phyloP scores from a whole-genome alignment of 2,797 vertebrate genomes.

The Gallirallus australis region DNA sequence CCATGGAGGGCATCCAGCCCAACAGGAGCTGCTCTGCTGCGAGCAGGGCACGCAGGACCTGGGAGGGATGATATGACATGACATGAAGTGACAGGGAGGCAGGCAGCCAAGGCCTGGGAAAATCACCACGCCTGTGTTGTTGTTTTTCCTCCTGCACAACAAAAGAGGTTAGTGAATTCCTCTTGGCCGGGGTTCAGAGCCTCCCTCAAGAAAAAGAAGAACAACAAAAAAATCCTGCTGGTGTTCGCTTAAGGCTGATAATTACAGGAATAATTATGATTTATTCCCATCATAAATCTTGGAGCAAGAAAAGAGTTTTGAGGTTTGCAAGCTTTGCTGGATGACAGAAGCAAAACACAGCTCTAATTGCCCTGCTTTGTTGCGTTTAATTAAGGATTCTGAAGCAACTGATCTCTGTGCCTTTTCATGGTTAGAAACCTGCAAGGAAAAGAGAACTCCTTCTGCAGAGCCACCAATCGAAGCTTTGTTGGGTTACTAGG shows the following conservation, averaged over 20 bases:
- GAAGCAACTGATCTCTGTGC: constrained; percentile 78
- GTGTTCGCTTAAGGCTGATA: not conserved
- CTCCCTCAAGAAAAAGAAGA: not conserved
- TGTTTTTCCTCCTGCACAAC: not conserved
- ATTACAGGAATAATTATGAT: constrained; percentile 23
- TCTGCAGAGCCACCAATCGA: constrained; percentile 72
- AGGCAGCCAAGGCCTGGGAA: constrained; percentile 38
- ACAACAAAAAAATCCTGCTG: not conserved
- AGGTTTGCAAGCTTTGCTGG: constrained; percentile 48
- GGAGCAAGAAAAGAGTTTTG: not conserved
- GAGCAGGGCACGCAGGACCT: rapidly evolving
- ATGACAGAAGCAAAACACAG: constrained; percentile 47
- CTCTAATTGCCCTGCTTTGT: constrained; percentile 77
- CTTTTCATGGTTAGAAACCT: constrained; percentile 79
- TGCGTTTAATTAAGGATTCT: constrained; percentile 77
- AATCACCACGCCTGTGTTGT: not conserved
- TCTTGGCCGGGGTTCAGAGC: constrained; percentile 15
- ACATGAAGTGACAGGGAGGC: constrained; percentile 39
- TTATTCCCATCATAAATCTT: constrained; percentile 41
- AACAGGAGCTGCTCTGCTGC: not conserved
- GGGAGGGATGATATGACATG: not conserved
- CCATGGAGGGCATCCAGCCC: constrained; percentile 2
- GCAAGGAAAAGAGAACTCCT: constrained; percentile 71
- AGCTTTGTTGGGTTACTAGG: constrained; percentile 85
- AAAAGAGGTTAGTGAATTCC: not conserved